Evolutionary conservation across 2,797 vertebrate genomes (phyloP).

Genomic region (Caiman crocodilus): DNA sequence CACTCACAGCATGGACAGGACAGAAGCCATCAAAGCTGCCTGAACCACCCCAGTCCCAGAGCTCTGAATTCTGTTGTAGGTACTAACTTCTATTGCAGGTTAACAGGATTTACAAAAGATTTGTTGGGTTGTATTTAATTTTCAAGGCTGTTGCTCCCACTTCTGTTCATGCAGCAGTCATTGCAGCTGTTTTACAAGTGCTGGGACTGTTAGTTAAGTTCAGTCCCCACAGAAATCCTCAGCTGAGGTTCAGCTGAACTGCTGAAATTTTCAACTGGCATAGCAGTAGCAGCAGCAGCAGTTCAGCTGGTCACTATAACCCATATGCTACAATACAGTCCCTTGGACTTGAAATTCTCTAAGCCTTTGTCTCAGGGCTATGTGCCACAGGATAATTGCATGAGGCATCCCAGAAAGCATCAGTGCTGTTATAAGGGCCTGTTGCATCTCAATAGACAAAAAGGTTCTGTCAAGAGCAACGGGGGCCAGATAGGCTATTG

Average conservation of each 20-base stretch:
- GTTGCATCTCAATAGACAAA: background rate
- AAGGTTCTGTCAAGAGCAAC: background rate
- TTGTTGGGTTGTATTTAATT: background rate
- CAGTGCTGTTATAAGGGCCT: background rate
- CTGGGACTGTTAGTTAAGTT: background rate
- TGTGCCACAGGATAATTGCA: background rate
- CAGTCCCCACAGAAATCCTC: background rate
- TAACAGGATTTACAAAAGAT: background rate
- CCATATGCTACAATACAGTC: background rate
- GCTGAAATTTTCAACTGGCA: background rate
- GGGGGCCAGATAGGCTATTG: background rate
- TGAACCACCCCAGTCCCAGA: background rate
- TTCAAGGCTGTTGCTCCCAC: background rate
- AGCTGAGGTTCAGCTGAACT: background rate
- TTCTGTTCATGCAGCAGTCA: background rate
- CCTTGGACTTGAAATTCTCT: background rate
- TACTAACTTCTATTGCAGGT: background rate
- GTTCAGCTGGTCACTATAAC: background rate
- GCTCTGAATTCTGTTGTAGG: background rate
- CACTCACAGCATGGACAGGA: background rate
- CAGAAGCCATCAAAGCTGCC: background rate
- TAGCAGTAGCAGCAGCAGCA: background rate
- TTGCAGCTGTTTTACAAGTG: background rate
- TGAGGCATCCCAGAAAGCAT: background rate
- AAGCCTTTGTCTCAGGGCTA: background rate